Conservation (phyloP, 2,113 vertebrate species). For the Ramphastos sulfuratus region DNA sequence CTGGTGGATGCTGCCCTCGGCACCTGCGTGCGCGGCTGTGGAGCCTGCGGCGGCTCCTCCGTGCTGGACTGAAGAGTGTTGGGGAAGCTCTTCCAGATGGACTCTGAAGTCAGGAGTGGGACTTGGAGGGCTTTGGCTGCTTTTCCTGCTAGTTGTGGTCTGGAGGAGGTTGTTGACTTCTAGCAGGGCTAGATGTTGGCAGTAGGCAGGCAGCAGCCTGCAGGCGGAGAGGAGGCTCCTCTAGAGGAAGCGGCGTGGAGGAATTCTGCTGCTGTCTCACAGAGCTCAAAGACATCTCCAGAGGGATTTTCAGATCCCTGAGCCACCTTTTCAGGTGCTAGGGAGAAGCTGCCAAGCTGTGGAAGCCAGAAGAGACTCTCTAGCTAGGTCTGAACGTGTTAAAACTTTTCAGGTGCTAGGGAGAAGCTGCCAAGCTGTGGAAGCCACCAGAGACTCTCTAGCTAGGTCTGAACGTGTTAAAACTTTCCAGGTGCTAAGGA, state of each 20-base stretch:
- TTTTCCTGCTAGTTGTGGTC: not conserved
- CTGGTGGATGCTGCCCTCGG: not conserved
- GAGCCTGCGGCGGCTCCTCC: not conserved
- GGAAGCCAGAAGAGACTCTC: not conserved
- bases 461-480: not conserved
- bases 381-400: not conserved
- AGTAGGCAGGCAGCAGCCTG: not conserved
- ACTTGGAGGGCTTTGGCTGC: not conserved
- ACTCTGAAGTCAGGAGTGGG: not conserved
- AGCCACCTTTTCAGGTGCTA: too few relatives aligned
- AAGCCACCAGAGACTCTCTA: not conserved
- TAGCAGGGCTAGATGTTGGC: not conserved
- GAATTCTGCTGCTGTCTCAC: not conserved
- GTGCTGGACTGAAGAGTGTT: not conserved
- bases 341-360: too few relatives aligned
- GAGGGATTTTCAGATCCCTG: too few relatives aligned
- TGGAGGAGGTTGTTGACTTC: not conserved
- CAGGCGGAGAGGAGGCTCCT: fast-evolving
- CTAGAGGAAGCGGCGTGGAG: not conserved
- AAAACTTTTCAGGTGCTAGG: too few relatives aligned
- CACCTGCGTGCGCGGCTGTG: fast-evolving
- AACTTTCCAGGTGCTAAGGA: too few relatives aligned
- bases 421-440: too few relatives aligned
- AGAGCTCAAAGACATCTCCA: not conserved
- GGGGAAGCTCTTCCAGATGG: not conserved